phyloP scores from a whole-genome alignment of 2,113 vertebrate genomes.

The Rhinopomastus cyanomelas region DNA sequence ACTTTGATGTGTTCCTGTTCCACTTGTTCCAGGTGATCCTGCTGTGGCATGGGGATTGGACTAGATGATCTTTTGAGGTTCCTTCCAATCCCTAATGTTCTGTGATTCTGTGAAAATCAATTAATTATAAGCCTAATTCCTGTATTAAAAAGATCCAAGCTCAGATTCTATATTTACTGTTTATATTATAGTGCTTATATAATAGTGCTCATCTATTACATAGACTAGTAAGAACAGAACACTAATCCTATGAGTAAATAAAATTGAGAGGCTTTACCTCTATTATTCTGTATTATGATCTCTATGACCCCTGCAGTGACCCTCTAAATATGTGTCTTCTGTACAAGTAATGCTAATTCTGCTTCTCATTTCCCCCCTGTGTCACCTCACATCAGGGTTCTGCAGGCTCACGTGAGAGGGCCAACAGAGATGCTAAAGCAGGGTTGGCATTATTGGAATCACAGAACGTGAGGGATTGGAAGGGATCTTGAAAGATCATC shows the following conservation, averaged over 20 bases:
- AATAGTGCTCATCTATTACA: neutral
- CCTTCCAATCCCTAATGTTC: too few relatives aligned
- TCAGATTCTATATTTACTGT: neutral
- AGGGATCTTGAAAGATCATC: too few relatives aligned
- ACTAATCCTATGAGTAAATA: neutral
- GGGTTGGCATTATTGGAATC: neutral
- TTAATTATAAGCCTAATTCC: neutral
- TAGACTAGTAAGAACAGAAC: neutral
- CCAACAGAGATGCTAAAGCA: neutral
- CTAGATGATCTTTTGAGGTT: too few relatives aligned
- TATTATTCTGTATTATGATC: accelerated
- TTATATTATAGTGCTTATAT: neutral
- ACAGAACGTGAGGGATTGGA: too few relatives aligned
- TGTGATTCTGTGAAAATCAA: too few relatives aligned
- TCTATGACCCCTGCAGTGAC: neutral
- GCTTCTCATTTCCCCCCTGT: neutral
- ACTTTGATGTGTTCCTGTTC: too few relatives aligned
- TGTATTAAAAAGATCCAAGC: neutral
- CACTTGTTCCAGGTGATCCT: too few relatives aligned
- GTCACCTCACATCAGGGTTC: neutral
- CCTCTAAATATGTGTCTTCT: neutral
- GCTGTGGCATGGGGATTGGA: too few relatives aligned
- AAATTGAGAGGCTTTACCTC: neutral
- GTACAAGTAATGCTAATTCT: neutral
- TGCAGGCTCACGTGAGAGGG: neutral